Evolutionary conservation across 2,888 invertebrate genomes (phyloP).

Genomic region (Bibio marci): DNA sequence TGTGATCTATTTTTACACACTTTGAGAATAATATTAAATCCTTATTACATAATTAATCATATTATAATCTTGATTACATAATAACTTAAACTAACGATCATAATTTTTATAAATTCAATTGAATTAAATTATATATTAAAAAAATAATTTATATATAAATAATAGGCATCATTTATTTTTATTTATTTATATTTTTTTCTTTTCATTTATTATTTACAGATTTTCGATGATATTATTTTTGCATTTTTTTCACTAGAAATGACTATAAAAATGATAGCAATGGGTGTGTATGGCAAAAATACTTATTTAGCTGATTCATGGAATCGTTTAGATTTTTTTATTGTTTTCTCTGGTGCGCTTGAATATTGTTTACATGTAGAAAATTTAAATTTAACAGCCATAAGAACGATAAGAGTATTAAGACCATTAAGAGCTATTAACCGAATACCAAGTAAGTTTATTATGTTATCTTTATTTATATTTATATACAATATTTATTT

Average conservation of each 20-base stretch:
- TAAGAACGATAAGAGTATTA: conserved; percentile 92
- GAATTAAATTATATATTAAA: no score
- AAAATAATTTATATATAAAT: no score
- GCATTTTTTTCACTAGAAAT: conserved; percentile 96
- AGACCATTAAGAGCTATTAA: conserved; percentile 96
- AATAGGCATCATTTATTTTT: no score
- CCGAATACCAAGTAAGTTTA: conserved; percentile 93
- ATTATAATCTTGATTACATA: no score
- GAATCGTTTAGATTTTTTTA: conserved; percentile 97
- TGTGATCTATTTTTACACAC: no score
- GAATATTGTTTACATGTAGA: conserved; percentile 90
- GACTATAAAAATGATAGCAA: conserved; percentile 96
- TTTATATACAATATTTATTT: no score
- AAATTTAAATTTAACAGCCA: conserved; percentile 95
- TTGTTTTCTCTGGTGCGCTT: conserved; percentile 82
- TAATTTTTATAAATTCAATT: no score
- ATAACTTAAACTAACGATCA: no score
- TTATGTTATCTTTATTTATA: conserved; percentile 1
- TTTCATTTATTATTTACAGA: conserved; percentile 32
- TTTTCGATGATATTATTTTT: conserved; percentile 97
- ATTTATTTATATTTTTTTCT: no score
- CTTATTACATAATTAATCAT: no score
- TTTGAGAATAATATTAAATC: no score
- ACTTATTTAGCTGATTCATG: conserved; percentile 96
- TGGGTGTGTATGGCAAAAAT: conserved; percentile 87